Percentiles rank a stretch among this genome's conserved stretches.
These are phyloP conservation scores for Caradrina clavipalpis DNA, from an alignment of 2,888 invertebrate genomes.

Conservation along the genomic window DNA sequence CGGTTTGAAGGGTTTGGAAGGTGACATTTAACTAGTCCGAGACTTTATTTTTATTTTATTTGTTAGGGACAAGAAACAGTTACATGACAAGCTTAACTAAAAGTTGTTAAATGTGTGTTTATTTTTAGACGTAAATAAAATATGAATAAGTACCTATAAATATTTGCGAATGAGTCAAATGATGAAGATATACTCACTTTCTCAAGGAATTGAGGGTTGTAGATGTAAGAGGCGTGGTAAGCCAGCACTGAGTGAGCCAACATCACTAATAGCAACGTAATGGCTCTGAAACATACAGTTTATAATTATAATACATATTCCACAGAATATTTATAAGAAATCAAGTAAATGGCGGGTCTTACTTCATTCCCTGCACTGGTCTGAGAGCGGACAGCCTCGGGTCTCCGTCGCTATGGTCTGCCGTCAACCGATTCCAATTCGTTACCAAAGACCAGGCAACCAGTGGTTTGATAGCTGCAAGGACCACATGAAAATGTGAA, in stretches of 20 bases:
- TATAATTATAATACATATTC: neutral
- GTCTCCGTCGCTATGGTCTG: slow-evolving; percentile 70
- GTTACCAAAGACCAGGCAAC: slow-evolving; percentile 74
- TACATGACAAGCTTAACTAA: too few relatives aligned
- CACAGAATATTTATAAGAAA: neutral
- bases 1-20: too few relatives aligned
- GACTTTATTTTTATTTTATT: too few relatives aligned
- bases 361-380: slow-evolving; percentile 79
- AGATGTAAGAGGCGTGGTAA: slow-evolving; percentile 71
- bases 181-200: slow-evolving; percentile 61
- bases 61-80: too few relatives aligned
- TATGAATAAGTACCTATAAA: too few relatives aligned
- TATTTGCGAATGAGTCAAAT: too few relatives aligned
- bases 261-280: slow-evolving; percentile 73
- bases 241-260: slow-evolving; percentile 74
- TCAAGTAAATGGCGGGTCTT: slow-evolving; percentile 15
- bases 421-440: slow-evolving; percentile 74
- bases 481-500: neutral
- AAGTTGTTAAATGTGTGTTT: too few relatives aligned
- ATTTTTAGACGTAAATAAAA: too few relatives aligned
- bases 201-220: slow-evolving; percentile 76
- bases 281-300: slow-evolving; percentile 69
- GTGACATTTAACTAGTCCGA: too few relatives aligned
- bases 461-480: slow-evolving; percentile 72
- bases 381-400: slow-evolving; percentile 70